Conservation (phyloP, 2,888 invertebrate species). For the Scaptomyza flava region DNA sequence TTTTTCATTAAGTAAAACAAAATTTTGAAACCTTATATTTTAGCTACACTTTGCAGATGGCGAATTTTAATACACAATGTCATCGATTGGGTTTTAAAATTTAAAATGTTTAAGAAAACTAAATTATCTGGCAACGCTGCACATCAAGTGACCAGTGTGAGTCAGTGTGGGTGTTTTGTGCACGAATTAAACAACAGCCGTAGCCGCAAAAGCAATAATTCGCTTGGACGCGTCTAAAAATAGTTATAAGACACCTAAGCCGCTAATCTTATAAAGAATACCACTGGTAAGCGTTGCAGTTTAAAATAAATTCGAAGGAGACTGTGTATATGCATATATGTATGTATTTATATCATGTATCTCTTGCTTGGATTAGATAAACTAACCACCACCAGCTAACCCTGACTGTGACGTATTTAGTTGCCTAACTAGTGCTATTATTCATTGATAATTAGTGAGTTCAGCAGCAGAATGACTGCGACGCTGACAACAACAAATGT, state of each 20-base stretch:
- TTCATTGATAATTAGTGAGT: conserved; percentile 40
- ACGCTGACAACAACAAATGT: conserved; percentile 38
- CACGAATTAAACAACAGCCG: conserved; percentile 17
- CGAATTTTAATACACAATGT: not conserved
- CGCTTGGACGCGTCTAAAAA: conserved; percentile 45
- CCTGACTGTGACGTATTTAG: conserved; percentile 49
- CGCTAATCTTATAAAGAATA: conserved; percentile 50
- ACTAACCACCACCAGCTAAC: conserved; percentile 27
- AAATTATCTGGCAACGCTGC: conserved; percentile 29
- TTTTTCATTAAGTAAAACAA: not conserved
- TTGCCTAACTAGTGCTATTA: conserved; percentile 46
- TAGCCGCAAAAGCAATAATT: conserved; percentile 2
- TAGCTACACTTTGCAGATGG: no score
- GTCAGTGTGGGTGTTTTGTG: conserved; percentile 9
- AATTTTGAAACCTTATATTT: not conserved
- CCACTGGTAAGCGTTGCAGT: conserved; percentile 4
- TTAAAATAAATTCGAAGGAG: not conserved
- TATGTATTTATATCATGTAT: not conserved
- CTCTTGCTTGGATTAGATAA: conserved; percentile 17
- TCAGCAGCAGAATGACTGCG: conserved; percentile 45
- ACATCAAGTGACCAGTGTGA: conserved; percentile 7
- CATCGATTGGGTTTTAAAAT: not conserved
- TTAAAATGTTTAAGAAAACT: conserved; percentile 5
- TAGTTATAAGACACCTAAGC: conserved; percentile 23
- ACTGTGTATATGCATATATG: not conserved